Base-by-base conservation (phyloP, 2,113 vertebrate genomes). In the Lepidothrix coronata region DNA sequence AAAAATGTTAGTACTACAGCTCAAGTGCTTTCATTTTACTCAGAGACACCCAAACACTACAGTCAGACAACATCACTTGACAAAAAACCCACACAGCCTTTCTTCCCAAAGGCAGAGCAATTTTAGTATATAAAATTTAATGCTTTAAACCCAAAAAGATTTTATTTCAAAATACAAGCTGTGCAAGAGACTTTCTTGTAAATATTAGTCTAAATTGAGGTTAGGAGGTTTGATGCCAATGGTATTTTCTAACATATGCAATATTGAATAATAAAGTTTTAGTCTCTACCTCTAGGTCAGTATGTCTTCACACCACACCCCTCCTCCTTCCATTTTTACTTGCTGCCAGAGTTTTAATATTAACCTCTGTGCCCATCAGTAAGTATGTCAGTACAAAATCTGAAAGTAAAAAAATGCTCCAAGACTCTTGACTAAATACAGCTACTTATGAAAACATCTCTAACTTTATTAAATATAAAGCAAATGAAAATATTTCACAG, bases 21-120 rank as follows among this genome's bases (percentile, higher is more conserved):
- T 83, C 79, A 79, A 85, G 30, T 5, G 23, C 13, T 57, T 88
- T 57, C 19, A 33, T 43, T 72, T 85, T 44, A 65, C 14, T 41
- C 27, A 11, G 65, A 94, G 37, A 68, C 12, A 79, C 2, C 8
- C 31, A 68, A 88, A 46, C 23, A 30, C 27, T 33, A 67, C 0
- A 2, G 61, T 71, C 39, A 63, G 30, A 51, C 49, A 91, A n/a
- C 5, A 9, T 33, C 71, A 74, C 9, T 46, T 61, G 9, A 1
- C 49, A 25, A 25, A 57, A 27, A 8, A 0, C 2, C 6, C 1
- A 4, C 27, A 71, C 5, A 23, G 3, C 5, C 28, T 62, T 84
- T 81, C 46, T 61, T 81, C 35, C 35, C 55, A 78, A 81, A 9
- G 19, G 11, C 30, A 84, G 20, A 18, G 35, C 49, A 61, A 41